These are phyloP conservation scores for Heterocephalus glaber DNA, from an alignment of 2,113 vertebrate genomes.

Conservation along the genomic window DNA sequence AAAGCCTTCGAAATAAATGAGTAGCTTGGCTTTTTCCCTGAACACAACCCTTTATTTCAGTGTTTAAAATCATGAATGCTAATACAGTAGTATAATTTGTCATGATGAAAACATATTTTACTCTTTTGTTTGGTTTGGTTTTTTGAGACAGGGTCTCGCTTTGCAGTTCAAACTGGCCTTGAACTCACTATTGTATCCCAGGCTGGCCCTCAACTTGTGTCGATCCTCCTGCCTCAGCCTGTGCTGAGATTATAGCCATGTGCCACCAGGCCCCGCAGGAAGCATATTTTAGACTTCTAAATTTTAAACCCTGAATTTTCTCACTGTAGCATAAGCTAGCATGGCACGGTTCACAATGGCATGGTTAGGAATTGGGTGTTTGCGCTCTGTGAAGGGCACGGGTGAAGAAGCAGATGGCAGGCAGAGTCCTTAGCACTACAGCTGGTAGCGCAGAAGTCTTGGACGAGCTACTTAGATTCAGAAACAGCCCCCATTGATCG, in stretches of 20 bases:
- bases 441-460: neutral
- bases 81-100: conserved; percentile 28
- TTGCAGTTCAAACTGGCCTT: neutral
- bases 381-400: conserved; percentile 1
- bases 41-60: conserved; percentile 34
- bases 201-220: neutral
- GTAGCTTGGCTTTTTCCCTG: conserved; percentile 12
- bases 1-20: conserved; percentile 62
- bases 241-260: neutral
- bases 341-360: neutral
- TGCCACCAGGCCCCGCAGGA: neutral
- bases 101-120: conserved; percentile 45
- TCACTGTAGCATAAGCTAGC: conserved; percentile 28
- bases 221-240: neutral
- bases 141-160: neutral
- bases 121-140: neutral
- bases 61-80: conserved; percentile 27
- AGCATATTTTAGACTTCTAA: conserved; percentile 38
- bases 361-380: neutral
- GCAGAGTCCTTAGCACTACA: neutral
- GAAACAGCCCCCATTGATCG: conserved; percentile 10
- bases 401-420: neutral
- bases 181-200: neutral
- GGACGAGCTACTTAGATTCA: neutral
- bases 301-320: conserved; percentile 52